These are phyloP conservation scores for Acholoe squamosa DNA, from an alignment of 2,888 invertebrate genomes.

Conservation along the genomic window DNA sequence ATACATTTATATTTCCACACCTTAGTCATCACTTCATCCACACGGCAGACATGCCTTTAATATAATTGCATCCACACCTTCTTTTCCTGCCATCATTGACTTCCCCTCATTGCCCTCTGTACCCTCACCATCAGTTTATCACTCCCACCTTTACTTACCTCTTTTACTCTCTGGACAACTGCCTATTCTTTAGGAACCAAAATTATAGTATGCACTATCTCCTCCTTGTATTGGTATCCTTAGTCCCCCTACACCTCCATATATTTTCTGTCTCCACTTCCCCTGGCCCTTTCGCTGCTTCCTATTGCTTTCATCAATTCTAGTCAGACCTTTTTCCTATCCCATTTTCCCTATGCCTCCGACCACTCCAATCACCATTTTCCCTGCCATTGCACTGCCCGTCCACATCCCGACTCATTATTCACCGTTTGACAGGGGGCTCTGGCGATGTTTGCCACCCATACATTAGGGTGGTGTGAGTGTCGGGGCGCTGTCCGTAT, in stretches of 20 bases:
- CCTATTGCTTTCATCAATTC: background rate
- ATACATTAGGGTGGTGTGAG: slow-evolving; percentile 18
- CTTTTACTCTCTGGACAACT: background rate
- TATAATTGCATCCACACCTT: background rate
- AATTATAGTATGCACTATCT: background rate
- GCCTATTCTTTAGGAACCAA: too few relatives aligned
- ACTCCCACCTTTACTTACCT: background rate
- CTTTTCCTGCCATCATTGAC: background rate
- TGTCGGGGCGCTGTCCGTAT: slow-evolving; percentile 5
- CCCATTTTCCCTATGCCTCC: slow-evolving; percentile 1
- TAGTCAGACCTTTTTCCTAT: background rate
- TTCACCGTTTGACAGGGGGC: slow-evolving; percentile 24
- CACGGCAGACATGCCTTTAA: too few relatives aligned
- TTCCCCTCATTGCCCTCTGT: background rate
- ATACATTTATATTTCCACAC: background rate
- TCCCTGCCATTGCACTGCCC: background rate
- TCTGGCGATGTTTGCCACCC: slow-evolving; percentile 45
- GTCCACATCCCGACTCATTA: background rate
- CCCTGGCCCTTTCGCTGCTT: background rate
- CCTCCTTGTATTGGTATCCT: background rate
- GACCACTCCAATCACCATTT: background rate
- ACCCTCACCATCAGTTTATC: background rate
- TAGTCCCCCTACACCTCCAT: background rate
- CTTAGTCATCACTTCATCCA: background rate
- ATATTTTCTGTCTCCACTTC: background rate